These are phyloP conservation scores for Lordiphosa stackelbergi DNA, from an alignment of 1,140 invertebrate genomes.

Conservation along the genomic window DNA sequence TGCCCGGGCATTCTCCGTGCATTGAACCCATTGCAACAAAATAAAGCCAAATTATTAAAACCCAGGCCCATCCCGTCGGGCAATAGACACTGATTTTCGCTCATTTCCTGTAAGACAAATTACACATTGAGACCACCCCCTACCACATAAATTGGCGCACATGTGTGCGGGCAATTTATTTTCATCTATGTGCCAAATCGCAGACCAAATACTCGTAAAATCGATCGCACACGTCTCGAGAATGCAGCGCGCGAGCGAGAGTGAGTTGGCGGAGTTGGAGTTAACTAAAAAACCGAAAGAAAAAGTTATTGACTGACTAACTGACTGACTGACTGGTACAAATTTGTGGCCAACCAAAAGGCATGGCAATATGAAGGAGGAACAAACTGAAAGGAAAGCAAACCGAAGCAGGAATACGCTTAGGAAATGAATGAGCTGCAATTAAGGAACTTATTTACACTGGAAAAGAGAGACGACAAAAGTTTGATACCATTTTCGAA, in stretches of 20 bases:
- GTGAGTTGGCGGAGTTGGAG: background rate
- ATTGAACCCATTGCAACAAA: slow-evolving; percentile 24
- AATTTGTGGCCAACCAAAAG: slow-evolving; percentile 40
- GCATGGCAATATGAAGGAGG: slow-evolving; percentile 21
- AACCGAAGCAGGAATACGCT: no score
- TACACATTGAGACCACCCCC: slow-evolving; percentile 33
- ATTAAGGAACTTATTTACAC: no score
- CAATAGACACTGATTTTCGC: slow-evolving; percentile 11
- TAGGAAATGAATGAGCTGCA: no score
- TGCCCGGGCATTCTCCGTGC: slow-evolving; percentile 13
- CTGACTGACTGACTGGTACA: slow-evolving; percentile 26
- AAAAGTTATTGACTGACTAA: slow-evolving; percentile 23
- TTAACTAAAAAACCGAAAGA: slow-evolving; percentile 6
- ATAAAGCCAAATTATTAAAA: slow-evolving; percentile 9
- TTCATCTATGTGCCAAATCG: slow-evolving; percentile 60
- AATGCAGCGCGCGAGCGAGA: background rate
- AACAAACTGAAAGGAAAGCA: background rate
- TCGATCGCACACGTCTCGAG: slow-evolving; percentile 40
- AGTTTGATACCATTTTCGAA: no score
- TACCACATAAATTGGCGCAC: slow-evolving; percentile 53
- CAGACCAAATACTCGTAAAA: slow-evolving; percentile 56
- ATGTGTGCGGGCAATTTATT: slow-evolving; percentile 71
- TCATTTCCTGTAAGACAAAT: slow-evolving; percentile 57
- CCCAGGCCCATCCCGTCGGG: slow-evolving; percentile 8
- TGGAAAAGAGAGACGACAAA: no score